Evolutionary conservation across 2,113 vertebrate species (phyloP).

Genomic region (Numida meleagris): DNA sequence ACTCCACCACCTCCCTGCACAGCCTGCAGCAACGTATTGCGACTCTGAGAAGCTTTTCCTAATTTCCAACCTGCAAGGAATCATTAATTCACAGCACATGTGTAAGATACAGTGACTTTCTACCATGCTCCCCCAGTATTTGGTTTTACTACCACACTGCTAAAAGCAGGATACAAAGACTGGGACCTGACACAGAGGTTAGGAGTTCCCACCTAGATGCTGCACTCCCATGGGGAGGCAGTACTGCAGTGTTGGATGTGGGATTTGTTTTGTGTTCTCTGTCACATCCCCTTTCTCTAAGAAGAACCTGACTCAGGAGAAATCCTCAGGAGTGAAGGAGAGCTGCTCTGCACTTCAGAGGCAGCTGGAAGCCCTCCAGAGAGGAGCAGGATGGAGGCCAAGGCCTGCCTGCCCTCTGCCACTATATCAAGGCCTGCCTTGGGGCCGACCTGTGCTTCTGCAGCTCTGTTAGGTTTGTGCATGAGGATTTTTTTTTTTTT

Average conservation of each 20-base stretch:
- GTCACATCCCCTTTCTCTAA: not conserved
- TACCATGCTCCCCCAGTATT: no score
- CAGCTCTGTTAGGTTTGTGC: accelerated
- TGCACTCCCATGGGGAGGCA: not conserved
- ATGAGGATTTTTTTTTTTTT: no score
- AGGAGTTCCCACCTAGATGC: accelerated
- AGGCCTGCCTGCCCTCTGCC: accelerated
- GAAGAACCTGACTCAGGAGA: not conserved
- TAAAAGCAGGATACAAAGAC: accelerated
- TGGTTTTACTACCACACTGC: accelerated
- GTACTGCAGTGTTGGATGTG: accelerated
- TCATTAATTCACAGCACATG: not conserved
- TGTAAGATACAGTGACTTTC: not conserved
- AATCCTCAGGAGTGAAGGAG: not conserved
- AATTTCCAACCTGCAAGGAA: not conserved
- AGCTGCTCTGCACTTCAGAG: accelerated
- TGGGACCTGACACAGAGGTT: not conserved
- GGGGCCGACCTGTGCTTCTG: not conserved
- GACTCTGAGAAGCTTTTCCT: no score
- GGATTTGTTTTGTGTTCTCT: not conserved
- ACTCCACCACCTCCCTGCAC: no score
- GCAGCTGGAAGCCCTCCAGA: not conserved
- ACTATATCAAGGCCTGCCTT: accelerated
- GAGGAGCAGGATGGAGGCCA: not conserved
- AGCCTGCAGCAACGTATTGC: no score